These are phyloP conservation scores for Onychomys arenicola DNA, from an alignment of 2,797 vertebrate genomes.

Conservation along the genomic window DNA sequence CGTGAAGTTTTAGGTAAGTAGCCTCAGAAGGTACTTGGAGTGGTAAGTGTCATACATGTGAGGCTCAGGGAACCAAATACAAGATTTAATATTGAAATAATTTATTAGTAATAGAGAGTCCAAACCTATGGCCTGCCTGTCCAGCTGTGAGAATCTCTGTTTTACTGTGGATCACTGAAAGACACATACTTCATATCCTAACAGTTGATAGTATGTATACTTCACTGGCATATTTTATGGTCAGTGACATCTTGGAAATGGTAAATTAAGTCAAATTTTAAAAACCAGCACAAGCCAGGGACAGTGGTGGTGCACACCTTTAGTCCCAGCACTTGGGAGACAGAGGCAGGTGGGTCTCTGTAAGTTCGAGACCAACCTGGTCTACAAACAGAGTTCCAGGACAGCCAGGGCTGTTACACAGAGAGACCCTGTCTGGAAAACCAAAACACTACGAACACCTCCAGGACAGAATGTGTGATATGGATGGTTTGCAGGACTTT, in stretches of 20 bases:
- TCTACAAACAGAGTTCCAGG: neutral
- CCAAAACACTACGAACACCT: neutral
- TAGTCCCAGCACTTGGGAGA: neutral
- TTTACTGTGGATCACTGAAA: neutral
- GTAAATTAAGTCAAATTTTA: neutral
- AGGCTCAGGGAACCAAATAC: neutral
- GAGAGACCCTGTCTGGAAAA: neutral
- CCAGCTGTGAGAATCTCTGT: neutral
- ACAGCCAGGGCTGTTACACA: neutral
- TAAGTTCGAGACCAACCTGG: neutral
- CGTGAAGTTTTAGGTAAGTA: neutral
- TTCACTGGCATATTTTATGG: neutral
- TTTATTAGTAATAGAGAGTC: neutral
- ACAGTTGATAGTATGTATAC: neutral
- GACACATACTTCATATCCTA: neutral
- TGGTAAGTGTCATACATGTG: neutral
- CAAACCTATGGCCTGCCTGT: neutral
- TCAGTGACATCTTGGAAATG: neutral
- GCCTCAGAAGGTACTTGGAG: neutral
- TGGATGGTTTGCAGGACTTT: conserved; percentile 2
- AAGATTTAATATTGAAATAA: neutral
- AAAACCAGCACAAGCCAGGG: neutral
- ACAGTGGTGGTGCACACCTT: neutral
- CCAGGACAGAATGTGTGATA: neutral
- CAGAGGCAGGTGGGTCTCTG: neutral